A percentile compares a stretch with the other conserved stretches of the same genome.
Evolutionary conservation across 2,797 vertebrate species (phyloP).

Genomic region (Dromococcyx pavoninus): DNA sequence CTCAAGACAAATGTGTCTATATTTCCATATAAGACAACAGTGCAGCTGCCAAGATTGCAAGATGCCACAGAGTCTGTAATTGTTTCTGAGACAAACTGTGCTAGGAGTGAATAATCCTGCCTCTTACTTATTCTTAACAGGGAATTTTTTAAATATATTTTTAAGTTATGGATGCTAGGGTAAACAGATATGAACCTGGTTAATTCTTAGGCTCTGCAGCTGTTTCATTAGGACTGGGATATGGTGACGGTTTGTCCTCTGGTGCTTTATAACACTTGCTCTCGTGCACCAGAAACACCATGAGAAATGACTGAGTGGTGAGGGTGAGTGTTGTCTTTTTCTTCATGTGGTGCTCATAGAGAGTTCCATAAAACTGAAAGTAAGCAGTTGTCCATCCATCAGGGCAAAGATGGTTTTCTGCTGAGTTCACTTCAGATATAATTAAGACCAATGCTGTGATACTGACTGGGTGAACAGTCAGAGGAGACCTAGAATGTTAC

Average conservation of each 20-base stretch:
- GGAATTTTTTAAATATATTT: too few relatives aligned
- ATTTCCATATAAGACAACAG: conserved; percentile 16
- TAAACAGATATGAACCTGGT: background rate
- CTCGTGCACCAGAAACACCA: background rate
- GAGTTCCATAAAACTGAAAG: background rate
- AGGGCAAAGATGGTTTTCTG: background rate
- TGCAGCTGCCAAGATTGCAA: conserved; percentile 52
- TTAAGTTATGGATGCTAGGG: background rate
- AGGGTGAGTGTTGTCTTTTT: background rate
- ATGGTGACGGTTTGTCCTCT: background rate
- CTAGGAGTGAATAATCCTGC: conserved; percentile 19
- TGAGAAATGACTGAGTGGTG: background rate
- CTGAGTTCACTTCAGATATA: background rate
- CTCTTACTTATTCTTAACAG: background rate
- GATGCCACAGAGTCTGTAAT: background rate
- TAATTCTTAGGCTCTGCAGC: background rate
- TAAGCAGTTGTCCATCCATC: background rate
- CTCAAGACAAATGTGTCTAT: conserved; percentile 64
- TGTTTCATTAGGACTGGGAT: background rate
- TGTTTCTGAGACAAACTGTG: background rate
- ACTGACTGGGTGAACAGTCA: background rate
- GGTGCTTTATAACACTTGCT: background rate
- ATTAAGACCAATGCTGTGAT: background rate
- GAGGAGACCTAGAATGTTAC: background rate
- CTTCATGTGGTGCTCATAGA: background rate